Base-by-base conservation (phyloP, 2,888 invertebrate species). In the Ligdia adustata region DNA sequence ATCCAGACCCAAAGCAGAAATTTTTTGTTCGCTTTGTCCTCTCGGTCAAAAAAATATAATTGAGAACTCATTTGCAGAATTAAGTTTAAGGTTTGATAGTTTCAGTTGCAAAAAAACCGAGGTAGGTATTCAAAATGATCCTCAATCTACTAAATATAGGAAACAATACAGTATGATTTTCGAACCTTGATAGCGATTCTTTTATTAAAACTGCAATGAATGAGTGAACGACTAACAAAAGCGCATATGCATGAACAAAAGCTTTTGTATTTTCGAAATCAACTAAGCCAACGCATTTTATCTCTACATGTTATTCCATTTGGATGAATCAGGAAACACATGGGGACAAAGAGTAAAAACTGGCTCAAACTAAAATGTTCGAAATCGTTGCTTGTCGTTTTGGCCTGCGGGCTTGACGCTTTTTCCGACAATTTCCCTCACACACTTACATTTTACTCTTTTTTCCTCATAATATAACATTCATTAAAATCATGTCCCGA, bases 401-500 rank as follows among this genome's bases (percentile, higher is more conserved):
- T 13, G 59, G 66, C 63, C 66, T 63, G 58, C 54, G 64, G 71
- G 58, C 53, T 46, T 45, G 41, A 40, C 41, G 42, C 49, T 37
- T 52, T 62, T 65, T 58, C 57, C 48, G 56, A 56, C 64, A 56
- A 44, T 53, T 57, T 55, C 55, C 57, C 60, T 61, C 57, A 69
- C 65, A 66, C 72, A 71, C 66, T 58, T 64, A 64, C 57, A 57
- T 66, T 57, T 75, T 74, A 73, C 16, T 69, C 58, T 47, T 58
- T 64, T 71, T 67, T 61, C 56, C 62, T 66, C 64, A 60, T 65
- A 72, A 78, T 75, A 75, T 70, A 76, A 76, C 75, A 78, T 78
- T 75, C 69, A 75, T 72, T 72, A 72, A 66, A 69, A 73, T 64
- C 71, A 55, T 68, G 71, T 75, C 74, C 70, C 69, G 66, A n/a